Base-by-base conservation (phyloP, 2,888 invertebrate genomes). In the Oscheius sp. region DNA sequence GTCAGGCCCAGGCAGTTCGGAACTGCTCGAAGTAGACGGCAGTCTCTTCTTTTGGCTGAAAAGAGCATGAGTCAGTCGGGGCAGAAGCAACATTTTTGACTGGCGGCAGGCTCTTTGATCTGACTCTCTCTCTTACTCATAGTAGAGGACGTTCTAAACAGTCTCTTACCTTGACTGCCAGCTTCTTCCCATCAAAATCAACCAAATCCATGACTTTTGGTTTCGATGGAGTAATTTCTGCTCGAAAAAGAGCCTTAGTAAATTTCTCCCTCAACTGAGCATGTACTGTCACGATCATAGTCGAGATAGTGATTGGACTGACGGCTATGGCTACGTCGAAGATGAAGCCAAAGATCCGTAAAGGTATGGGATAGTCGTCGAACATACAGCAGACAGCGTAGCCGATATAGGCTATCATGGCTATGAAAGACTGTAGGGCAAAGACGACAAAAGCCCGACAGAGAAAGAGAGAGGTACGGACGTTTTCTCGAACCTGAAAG, bases 11-110 rank as follows among this genome's bases (percentile, higher is more conserved):
- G 21, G 74, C 74, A 11, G 74, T 53, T 35, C 53, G 50, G 59
- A 74, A 62, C 48, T 74, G 74, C 21, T 74, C 60, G 51, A 74
- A 74, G 59, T 74, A 74, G 37, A 59, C 59, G 68, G 66, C 37
- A 13, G 68, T 48, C 51, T 74, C 74, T 42, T 68, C 68, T n/a
- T 50, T 33, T 9, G 66, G 58, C 74, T 74, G 58, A 68, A 74
- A 66, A 53, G 13, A 21, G 11, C 58, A 47, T 50, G 50, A n/a
- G 21, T 63, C 63, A 63, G 2, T 33, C 5, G 47, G 63, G 63
- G 63, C 47, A 50, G 29, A 11, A 63, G 63, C 10, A 48, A 63
- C 42, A 42, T 42, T 42, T 42, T 42, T 63, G 63, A 63, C 63
- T 47, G 48, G 11, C 68, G 51, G 29, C 2, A 21, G 35, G 35